Evolutionary conservation across 1,140 invertebrate genomes (phyloP).

Genomic region (Drosophila obscura): DNA sequence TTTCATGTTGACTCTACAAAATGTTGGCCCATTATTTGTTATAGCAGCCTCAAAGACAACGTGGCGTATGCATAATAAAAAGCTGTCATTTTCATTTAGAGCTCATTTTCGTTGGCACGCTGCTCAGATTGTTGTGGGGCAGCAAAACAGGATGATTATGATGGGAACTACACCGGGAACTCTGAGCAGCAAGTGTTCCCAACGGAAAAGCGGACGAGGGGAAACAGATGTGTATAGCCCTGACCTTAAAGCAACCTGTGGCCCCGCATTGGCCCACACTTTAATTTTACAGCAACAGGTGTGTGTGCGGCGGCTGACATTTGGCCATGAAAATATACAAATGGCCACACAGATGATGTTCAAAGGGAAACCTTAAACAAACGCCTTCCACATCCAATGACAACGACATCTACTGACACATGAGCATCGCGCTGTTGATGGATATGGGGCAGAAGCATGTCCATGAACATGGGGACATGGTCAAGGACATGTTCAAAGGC

Average conservation of each 20-base stretch:
- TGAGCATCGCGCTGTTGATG: conserved; percentile 26
- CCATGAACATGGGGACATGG: conserved; percentile 18
- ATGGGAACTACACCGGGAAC: conserved; percentile 5
- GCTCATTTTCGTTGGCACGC: conserved; percentile 45
- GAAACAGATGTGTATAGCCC: not conserved
- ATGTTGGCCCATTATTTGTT: conserved; percentile 21
- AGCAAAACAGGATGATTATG: conserved; percentile 37
- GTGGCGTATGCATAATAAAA: conserved; percentile 70
- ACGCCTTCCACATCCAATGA: conserved; percentile 35
- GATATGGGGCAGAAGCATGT: conserved; percentile 2
- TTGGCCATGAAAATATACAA: conserved; percentile 64
- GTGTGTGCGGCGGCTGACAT: conserved; percentile 16
- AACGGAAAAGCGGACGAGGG: conserved; percentile 9
- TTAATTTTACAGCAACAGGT: conserved; percentile 78
- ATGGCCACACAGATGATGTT: conserved; percentile 32
- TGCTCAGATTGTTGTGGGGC: conserved; percentile 19
- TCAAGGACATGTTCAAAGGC: conserved; percentile 47
- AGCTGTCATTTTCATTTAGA: conserved; percentile 34
- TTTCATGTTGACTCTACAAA: conserved; percentile 33
- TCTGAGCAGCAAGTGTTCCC: not conserved
- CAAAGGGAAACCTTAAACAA: conserved; percentile 49
- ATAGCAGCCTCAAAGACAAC: conserved; percentile 20
- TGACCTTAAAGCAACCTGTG: conserved; percentile 28
- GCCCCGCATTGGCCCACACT: conserved; percentile 13
- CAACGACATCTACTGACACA: conserved; percentile 37